Base-by-base conservation (phyloP, 1,140 invertebrate species). In the Drosophila lowei region DNA sequence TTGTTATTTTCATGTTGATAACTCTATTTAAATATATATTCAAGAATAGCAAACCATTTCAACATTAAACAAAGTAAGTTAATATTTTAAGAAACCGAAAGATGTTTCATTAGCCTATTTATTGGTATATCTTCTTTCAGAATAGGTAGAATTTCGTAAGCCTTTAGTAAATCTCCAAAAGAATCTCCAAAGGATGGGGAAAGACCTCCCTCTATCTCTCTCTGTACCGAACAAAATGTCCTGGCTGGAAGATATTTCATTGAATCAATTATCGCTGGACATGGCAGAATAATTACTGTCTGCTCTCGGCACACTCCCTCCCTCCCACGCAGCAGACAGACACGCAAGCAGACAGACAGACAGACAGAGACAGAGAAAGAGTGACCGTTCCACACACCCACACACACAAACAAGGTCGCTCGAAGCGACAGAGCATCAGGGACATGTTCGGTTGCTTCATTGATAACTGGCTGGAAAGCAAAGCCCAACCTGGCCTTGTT, bases 221-320 rank as follows among this genome's bases (percentile, higher is more conserved):
- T 34, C 9, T 5, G 46, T 11, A 47, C 15, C 25, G 55, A 47
- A 41, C 65, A 71, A 63, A 65, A 50, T 48, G 64, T 18, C 15
- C 48, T 47, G 38, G 64, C 75, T 64, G 50, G 55, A 42, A 67
- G 68, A 72, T 72, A 81, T 86, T 89, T 86, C 72, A 86, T 90
- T 89, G 86, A 89, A 89, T 90, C 86, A 90, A 89, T 89, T 89
- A 86, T 77, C 86, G 72, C 70, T 89, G 86, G 77, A 81, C 81
- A 90, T 89, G 80, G 80, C 72, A 90, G 83, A 77, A 89, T 90
- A 90, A 89, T 90, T 86, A 89, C 86, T 86, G 86, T 89, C 86
- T 86, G 62, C 70, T 70, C 34, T 38, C 34, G 11, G 62, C 55
- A 56, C 72, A 44, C 38, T 65, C 57, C 50, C 70, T 18, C 38